Percentiles rank a stretch among this genome's conserved stretches.
These are phyloP conservation scores for Drosophila sordidapex DNA, from an alignment of 2,888 invertebrate species.

Conservation along the genomic window DNA sequence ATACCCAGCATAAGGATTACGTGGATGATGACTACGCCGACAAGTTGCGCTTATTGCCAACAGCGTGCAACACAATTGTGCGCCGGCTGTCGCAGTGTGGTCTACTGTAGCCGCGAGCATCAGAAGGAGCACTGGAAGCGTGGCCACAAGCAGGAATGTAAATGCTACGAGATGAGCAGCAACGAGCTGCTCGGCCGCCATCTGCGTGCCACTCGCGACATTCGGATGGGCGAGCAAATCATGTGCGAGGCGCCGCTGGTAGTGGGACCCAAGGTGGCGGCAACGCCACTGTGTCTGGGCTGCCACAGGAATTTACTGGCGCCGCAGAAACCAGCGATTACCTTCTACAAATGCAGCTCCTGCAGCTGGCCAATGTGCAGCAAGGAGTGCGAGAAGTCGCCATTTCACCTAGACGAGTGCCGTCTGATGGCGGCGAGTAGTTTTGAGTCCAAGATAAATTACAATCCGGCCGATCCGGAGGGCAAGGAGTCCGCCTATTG, in stretches of 20 bases:
- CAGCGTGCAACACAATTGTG: constrained; percentile 88
- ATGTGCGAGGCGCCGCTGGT: constrained; percentile 88
- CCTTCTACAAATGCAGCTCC: constrained; percentile 87
- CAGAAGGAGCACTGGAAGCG: constrained; percentile 90
- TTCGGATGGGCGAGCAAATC: constrained; percentile 89
- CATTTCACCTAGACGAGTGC: constrained; percentile 88
- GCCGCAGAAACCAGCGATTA: constrained; percentile 63
- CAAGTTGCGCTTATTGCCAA: constrained; percentile 87
- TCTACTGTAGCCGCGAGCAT: constrained; percentile 90
- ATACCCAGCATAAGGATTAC: constrained; percentile 1
- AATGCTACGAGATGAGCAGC: constrained; percentile 85
- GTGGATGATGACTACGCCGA: constrained; percentile 47
- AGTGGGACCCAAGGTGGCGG: constrained; percentile 88
- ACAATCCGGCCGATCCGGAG: constrained; percentile 67
- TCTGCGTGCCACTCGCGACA: constrained; percentile 89
- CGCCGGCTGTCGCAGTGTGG: constrained; percentile 88
- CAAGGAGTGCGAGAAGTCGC: constrained; percentile 86
- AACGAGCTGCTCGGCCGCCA: constrained; percentile 87
- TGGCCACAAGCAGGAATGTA: constrained; percentile 88
- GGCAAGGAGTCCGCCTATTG: constrained; percentile 88
- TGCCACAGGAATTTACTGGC: constrained; percentile 86
- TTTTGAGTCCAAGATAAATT: constrained; percentile 87
- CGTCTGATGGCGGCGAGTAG: constrained; percentile 87
- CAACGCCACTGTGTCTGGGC: constrained; percentile 87
- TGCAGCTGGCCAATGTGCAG: constrained; percentile 91